These are phyloP conservation scores for Diabrotica undecimpunctata DNA, from an alignment of 1,140 invertebrate species.

Conservation along the genomic window DNA sequence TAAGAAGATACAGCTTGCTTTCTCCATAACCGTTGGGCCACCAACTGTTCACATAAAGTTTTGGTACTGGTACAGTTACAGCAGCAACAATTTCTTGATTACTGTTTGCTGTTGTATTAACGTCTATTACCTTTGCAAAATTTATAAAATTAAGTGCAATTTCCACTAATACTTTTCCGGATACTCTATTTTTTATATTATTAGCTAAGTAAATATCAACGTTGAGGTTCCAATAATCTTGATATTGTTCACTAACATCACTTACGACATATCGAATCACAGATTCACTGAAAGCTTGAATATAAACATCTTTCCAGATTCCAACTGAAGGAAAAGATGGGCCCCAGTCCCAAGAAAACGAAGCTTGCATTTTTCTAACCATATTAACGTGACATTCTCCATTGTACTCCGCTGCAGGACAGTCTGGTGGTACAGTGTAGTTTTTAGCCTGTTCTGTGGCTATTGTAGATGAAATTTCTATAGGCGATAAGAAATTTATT, in stretches of 20 bases:
- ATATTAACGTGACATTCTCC: slow-evolving; percentile 95
- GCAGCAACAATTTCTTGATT: slow-evolving; percentile 23
- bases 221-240: slow-evolving; percentile 49
- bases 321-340: slow-evolving; percentile 89
- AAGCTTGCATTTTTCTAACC: slow-evolving; percentile 94
- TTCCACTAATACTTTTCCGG: slow-evolving; percentile 24
- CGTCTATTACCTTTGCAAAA: slow-evolving; percentile 21
- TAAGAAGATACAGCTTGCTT: slow-evolving; percentile 73
- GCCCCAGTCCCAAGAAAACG: slow-evolving; percentile 98
- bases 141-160: slow-evolving; percentile 21
- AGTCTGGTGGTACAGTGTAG: slow-evolving; percentile 75
- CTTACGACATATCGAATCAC: slow-evolving; percentile 51
- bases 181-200: slow-evolving; percentile 14
- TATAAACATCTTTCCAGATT: slow-evolving; percentile 56
- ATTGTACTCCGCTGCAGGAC: slow-evolving; percentile 72
- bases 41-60: slow-evolving; percentile 59
- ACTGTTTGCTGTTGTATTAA: slow-evolving; percentile 19
- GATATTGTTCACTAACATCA: slow-evolving; percentile 38
- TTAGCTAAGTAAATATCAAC: slow-evolving; percentile 37
- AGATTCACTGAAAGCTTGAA: slow-evolving; percentile 51
- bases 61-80: slow-evolving; percentile 39
- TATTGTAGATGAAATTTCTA: slow-evolving; percentile 60
- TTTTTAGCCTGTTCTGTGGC: slow-evolving; percentile 53
- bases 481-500: slow-evolving; percentile 72
- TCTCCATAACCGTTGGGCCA: slow-evolving; percentile 93